phyloP scores from a whole-genome alignment of 2,797 vertebrate species.

The Acrossocheilus wenchowensis region DNA sequence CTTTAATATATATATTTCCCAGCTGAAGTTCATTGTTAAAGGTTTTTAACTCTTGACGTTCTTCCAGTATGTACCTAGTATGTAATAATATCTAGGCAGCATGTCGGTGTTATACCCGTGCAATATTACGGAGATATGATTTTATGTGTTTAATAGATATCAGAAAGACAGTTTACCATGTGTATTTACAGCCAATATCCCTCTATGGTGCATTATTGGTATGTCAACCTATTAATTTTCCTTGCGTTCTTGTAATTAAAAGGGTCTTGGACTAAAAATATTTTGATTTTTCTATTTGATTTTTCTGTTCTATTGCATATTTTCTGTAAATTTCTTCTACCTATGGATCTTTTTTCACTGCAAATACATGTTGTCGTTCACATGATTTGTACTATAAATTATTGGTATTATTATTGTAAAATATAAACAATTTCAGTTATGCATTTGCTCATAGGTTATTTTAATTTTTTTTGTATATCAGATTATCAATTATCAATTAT shows the following conservation, averaged over 20 bases:
- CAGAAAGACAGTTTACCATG: not conserved
- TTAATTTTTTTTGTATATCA: not conserved
- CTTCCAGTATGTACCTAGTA: constrained; percentile 27
- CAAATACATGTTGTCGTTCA: not conserved
- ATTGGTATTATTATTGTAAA: not conserved
- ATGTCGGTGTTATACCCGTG: not conserved
- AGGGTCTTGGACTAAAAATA: not conserved
- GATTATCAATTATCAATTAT: not conserved
- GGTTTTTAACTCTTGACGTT: constrained; percentile 33
- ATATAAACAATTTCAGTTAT: not conserved
- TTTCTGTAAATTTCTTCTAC: not conserved
- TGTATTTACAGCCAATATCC: not conserved
- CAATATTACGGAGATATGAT: constrained; percentile 26
- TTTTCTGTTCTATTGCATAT: not conserved
- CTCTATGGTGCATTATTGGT: not conserved
- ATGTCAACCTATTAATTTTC: not conserved
- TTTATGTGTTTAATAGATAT: not conserved
- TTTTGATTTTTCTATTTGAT: not conserved
- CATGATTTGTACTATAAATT: not conserved
- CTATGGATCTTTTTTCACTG: not conserved
- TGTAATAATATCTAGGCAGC: constrained; percentile 1
- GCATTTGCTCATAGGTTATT: not conserved
- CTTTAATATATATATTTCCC: constrained; percentile 45
- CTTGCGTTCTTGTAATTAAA: not conserved
- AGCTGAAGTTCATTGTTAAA: constrained; percentile 49